A percentile compares a stretch with the other conserved stretches of the same genome.
Conservation (phyloP, 2,888 invertebrate species). For the Unio pictorum region DNA sequence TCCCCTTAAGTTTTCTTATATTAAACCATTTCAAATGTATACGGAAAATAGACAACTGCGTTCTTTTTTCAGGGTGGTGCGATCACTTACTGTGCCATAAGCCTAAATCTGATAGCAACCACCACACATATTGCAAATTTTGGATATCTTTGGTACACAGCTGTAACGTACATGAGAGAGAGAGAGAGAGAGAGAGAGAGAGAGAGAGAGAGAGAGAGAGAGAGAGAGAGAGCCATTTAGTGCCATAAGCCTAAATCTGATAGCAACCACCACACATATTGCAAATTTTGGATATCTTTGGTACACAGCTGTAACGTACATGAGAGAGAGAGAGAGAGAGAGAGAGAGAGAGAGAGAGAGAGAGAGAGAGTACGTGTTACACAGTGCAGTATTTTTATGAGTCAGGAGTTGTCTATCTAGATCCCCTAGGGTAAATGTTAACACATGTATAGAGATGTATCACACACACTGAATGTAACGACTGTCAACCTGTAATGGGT, state of each 20-base stretch:
- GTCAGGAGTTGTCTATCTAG: no score
- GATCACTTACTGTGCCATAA: neutral
- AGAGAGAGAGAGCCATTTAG: no score
- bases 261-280: constrained; percentile 1
- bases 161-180: neutral
- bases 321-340: constrained; percentile 8
- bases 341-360: constrained; percentile 6
- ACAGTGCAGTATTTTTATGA: no score
- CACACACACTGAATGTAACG: neutral
- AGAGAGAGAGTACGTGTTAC: neutral
- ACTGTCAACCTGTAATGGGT: constrained; percentile 10
- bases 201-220: no score
- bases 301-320: neutral
- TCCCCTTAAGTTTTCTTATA: no score
- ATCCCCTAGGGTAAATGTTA: neutral
- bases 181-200: no score
- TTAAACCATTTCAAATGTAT: no score
- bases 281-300: neutral
- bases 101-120: neutral
- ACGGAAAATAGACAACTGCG: no score
- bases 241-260: neutral
- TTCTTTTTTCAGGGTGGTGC: no score
- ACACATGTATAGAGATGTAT: no score
- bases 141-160: neutral
- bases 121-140: neutral